phyloP scores from a whole-genome alignment of 92 coral and sea anemone species.

The Montipora capitata region DNA sequence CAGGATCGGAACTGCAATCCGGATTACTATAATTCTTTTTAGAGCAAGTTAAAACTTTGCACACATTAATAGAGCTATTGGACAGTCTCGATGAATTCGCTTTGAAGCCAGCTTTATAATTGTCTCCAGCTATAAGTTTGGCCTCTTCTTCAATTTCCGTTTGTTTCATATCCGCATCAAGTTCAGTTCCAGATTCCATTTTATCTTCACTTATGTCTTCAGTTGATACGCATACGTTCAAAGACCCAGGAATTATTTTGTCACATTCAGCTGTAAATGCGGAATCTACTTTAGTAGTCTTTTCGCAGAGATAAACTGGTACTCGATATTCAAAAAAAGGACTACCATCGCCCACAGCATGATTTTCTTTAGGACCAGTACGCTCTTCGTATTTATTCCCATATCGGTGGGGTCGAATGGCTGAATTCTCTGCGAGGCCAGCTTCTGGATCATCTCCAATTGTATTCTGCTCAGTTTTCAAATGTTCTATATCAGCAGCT shows the following conservation, averaged over 20 bases:
- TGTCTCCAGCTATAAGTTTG: no score
- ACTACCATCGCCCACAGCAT: background rate
- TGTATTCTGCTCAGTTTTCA: no score
- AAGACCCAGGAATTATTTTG: no score
- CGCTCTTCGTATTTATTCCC: no score
- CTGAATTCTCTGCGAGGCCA: background rate
- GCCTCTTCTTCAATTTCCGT: no score
- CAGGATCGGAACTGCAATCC: background rate
- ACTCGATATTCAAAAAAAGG: background rate
- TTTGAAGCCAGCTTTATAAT: background rate
- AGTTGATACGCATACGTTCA: background rate
- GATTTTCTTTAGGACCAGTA: no score
- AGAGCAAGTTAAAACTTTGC: background rate
- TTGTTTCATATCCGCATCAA: no score
- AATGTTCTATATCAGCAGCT: no score
- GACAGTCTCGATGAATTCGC: background rate
- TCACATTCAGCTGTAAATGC: background rate
- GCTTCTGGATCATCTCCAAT: no score
- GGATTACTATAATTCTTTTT: background rate
- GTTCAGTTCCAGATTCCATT: background rate
- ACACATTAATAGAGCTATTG: background rate
- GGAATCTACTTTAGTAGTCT: background rate
- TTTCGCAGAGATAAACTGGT: background rate
- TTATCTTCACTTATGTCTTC: background rate
- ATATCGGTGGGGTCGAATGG: no score